phyloP scores from a whole-genome alignment of 2,113 vertebrate genomes.

The Cathartes aura region DNA sequence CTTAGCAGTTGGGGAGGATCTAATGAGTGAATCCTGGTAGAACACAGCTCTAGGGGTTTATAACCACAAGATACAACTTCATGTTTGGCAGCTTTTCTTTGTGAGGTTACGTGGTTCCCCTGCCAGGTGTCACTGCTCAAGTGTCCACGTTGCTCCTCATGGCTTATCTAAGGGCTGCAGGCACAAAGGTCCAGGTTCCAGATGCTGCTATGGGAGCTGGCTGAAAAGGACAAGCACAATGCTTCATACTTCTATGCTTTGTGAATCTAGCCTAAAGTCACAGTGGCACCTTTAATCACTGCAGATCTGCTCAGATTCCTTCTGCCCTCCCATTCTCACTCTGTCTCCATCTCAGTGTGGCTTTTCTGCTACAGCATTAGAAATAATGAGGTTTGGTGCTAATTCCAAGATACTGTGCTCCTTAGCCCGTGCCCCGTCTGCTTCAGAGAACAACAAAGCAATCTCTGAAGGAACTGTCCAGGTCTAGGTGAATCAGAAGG shows the following conservation, averaged over 20 bases:
- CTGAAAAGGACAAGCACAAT: not conserved
- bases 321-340: not conserved
- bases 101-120: not conserved
- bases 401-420: not conserved
- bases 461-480: not conserved
- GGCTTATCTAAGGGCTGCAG: not conserved
- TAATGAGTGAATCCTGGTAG: not conserved
- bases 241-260: rapidly evolving
- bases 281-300: not conserved
- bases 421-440: not conserved
- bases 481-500: not conserved
- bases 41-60: not conserved
- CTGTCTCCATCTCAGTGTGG: not conserved
- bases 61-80: not conserved
- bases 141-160: not conserved
- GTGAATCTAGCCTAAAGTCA: not conserved
- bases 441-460: not conserved
- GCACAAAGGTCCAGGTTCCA: not conserved
- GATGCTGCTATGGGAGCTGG: not conserved
- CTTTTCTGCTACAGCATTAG: not conserved
- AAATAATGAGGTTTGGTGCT: not conserved
- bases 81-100: not conserved
- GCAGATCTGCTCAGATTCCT: not conserved
- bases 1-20: not conserved
- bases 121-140: not conserved